phyloP scores from a whole-genome alignment of 2,113 vertebrate species.

The Hypomesus transpacificus region DNA sequence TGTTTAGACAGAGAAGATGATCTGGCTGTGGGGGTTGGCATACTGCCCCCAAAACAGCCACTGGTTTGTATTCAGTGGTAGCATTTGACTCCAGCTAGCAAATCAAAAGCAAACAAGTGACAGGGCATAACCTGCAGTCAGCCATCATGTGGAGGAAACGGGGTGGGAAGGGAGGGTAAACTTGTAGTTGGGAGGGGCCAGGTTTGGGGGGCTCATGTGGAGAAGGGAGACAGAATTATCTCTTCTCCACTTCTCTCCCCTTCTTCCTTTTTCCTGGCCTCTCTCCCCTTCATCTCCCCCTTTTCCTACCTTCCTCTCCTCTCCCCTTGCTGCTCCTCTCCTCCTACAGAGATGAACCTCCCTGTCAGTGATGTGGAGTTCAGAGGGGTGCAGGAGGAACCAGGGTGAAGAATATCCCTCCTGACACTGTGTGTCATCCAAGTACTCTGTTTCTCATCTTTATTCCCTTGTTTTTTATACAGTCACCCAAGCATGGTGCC shows the following conservation, averaged over 20 bases:
- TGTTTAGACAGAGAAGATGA: no score
- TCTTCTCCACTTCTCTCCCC: no score
- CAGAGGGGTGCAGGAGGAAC: not conserved
- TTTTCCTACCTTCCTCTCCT: no score
- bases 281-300: not conserved
- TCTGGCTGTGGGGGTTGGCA: no score
- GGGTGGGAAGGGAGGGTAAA: conserved; percentile 2
- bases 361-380: no score
- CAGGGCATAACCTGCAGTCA: conserved; percentile 36
- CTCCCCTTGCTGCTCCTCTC: not conserved
- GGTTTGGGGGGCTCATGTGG: not conserved
- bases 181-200: not conserved
- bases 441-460: conserved; percentile 49
- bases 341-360: conserved; percentile 21
- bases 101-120: conserved; percentile 51
- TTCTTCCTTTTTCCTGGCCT: no score
- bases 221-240: no score
- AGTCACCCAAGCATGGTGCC: conserved; percentile 47
- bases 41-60: not conserved
- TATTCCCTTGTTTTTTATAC: conserved; percentile 50
- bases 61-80: no score
- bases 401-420: conserved; percentile 35
- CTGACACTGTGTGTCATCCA: conserved; percentile 41
- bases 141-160: conserved; percentile 15
- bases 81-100: conserved; percentile 19